phyloP scores from a whole-genome alignment of 2,888 invertebrate genomes.

The Actias luna region DNA sequence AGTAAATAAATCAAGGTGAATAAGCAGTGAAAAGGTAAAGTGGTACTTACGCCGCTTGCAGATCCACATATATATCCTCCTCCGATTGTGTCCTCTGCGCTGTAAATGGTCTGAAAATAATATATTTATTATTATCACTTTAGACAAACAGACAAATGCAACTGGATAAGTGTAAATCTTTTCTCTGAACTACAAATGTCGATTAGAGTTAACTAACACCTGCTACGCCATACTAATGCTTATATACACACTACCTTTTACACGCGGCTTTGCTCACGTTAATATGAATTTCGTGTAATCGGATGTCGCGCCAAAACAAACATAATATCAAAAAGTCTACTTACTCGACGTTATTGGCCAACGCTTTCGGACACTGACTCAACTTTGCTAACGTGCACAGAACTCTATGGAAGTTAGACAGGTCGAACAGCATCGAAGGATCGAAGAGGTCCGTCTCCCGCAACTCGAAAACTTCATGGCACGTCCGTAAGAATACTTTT shows the following conservation, averaged over 20 bases:
- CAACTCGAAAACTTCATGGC: slow-evolving; percentile 91
- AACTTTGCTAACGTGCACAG: slow-evolving; percentile 94
- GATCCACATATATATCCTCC: slow-evolving; percentile 92
- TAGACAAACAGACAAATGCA: neutral
- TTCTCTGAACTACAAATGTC: neutral
- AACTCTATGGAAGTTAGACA: slow-evolving; percentile 97
- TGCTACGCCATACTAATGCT: no score
- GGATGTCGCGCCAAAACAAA: no score
- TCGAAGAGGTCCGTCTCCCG: slow-evolving; percentile 95
- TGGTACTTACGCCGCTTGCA: slow-evolving; percentile 89
- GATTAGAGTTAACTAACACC: no score
- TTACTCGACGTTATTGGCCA: slow-evolving; percentile 87
- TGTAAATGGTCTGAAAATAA: slow-evolving; percentile 88
- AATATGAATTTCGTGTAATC: no score
- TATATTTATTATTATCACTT: neutral
- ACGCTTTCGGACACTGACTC: slow-evolving; percentile 89
- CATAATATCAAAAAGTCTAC: slow-evolving; percentile 54
- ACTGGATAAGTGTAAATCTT: no score
- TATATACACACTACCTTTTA: no score
- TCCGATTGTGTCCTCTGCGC: slow-evolving; percentile 89
- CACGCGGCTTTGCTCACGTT: no score
- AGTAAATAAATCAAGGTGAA: neutral
- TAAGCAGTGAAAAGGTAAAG: no score
- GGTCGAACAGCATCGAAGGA: slow-evolving; percentile 96
- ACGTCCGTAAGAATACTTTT: slow-evolving; percentile 93